Evolutionary conservation across 92 coral and sea anemone species (phyloP).

Genomic region (Siderastrea radians): DNA sequence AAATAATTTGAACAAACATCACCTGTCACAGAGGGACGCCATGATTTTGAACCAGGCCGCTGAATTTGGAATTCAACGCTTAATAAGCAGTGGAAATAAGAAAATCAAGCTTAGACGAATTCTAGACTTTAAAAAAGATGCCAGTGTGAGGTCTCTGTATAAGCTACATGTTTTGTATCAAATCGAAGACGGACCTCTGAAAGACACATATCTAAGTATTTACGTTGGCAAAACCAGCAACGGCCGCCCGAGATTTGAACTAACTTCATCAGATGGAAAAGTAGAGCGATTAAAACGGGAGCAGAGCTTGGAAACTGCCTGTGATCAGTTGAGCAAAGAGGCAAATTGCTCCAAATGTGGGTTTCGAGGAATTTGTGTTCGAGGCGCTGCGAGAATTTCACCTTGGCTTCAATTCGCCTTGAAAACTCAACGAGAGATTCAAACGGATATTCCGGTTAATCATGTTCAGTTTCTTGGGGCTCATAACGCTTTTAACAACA

Average conservation of each 20-base stretch:
- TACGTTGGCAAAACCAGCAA: neutral
- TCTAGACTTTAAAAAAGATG: constrained; percentile 2
- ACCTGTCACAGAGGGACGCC: neutral
- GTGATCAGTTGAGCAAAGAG: constrained; percentile 67
- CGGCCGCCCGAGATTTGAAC: neutral
- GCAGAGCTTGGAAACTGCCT: neutral
- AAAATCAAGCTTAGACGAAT: constrained; percentile 10
- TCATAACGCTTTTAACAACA: constrained; percentile 85
- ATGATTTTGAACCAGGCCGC: constrained; percentile 18
- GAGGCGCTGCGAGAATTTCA: constrained; percentile 74
- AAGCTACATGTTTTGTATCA: constrained; percentile 33
- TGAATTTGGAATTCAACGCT: constrained; percentile 19
- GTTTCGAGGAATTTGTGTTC: constrained; percentile 78
- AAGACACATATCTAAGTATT: constrained; percentile 6
- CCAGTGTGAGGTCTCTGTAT: neutral
- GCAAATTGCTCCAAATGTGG: constrained; percentile 87
- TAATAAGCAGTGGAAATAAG: neutral
- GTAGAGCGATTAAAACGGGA: neutral
- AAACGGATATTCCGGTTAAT: constrained; percentile 60
- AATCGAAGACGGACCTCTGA: neutral
- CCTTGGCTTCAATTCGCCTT: constrained; percentile 83
- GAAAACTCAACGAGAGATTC: constrained; percentile 86
- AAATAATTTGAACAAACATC: neutral
- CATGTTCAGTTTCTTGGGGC: constrained; percentile 82
- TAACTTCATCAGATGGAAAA: neutral